Percentiles rank a stretch among this genome's conserved stretches.
These are phyloP conservation scores for Periophthalmus modestus DNA, from an alignment of 2,113 vertebrate genomes.

Conservation along the genomic window DNA sequence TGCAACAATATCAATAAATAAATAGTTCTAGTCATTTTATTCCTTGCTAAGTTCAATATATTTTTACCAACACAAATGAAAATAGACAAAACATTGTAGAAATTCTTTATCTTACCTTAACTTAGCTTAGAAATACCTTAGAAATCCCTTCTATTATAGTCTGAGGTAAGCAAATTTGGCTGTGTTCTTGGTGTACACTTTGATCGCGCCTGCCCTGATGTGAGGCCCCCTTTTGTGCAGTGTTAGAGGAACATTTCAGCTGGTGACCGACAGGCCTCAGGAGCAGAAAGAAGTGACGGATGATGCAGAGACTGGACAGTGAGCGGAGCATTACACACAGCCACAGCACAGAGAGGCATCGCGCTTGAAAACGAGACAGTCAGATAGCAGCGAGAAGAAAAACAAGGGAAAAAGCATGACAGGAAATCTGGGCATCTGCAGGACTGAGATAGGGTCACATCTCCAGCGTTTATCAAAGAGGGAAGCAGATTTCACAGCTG, in stretches of 20 bases:
- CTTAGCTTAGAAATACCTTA: no score
- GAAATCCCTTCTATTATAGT: not conserved
- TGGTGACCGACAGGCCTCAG: conserved; percentile 49
- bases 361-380: conserved; percentile 38
- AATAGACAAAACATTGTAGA: not conserved
- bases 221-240: conserved; percentile 36
- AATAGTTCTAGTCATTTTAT: no score
- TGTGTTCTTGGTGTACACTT: not conserved
- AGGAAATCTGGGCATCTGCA: conserved; percentile 79
- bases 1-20: no score
- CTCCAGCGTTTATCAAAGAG: conserved; percentile 75
- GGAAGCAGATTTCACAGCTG: conserved; percentile 80
- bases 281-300: conserved; percentile 59
- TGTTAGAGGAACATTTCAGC: conserved; percentile 28
- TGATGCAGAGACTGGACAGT: conserved; percentile 50
- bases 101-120: not conserved
- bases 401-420: conserved; percentile 64
- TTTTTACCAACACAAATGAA: not conserved
- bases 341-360: conserved; percentile 45
- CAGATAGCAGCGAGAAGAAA: conserved; percentile 30
- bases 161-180: not conserved
- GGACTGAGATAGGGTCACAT: conserved; percentile 80
- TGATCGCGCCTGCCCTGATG: conserved; percentile 17
- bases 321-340: conserved; percentile 54
- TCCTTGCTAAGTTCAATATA: not conserved